Percentiles rank a stretch among this genome's conserved stretches.
Conservation (phyloP, 2,113 vertebrate genomes). For the Rhynchomys soricoides region DNA sequence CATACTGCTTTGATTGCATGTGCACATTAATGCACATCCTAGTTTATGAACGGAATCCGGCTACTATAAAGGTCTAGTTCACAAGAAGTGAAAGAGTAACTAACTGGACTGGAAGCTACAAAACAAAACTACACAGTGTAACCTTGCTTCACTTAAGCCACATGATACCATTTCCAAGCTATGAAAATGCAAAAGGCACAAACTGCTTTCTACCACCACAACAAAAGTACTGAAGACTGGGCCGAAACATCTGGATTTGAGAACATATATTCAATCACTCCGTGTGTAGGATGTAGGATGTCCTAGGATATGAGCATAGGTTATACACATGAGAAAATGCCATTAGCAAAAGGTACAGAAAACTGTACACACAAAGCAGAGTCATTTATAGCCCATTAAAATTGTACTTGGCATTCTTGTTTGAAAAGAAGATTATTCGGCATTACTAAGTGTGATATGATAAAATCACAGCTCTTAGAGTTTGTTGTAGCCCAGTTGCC, state of each 20-base stretch:
- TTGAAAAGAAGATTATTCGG: constrained; percentile 21
- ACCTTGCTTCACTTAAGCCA: not conserved
- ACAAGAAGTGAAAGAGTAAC: not conserved
- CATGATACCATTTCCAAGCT: not conserved
- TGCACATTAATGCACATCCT: not conserved
- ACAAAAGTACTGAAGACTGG: not conserved
- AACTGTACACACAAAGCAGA: not conserved
- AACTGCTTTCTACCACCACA: not conserved
- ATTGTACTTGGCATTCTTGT: not conserved
- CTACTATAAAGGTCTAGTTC: not conserved
- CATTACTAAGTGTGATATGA: not conserved
- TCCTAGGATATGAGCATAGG: not conserved
- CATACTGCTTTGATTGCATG: not conserved
- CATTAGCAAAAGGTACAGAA: not conserved
- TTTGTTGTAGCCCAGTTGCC: not conserved
- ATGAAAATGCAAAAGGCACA: not conserved
- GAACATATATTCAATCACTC: not conserved
- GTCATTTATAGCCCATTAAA: not conserved
- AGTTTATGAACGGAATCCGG: not conserved
- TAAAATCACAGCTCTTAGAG: not conserved
- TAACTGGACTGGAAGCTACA: not conserved
- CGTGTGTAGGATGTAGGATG: not conserved
- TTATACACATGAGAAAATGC: not conserved
- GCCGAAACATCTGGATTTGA: not conserved
- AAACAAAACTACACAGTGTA: constrained; percentile 19